Evolutionary conservation across 2,888 invertebrate genomes (phyloP), one percentile per base, ranked within the genome.

Genomic region (Trichopoda pennipes): DNA sequence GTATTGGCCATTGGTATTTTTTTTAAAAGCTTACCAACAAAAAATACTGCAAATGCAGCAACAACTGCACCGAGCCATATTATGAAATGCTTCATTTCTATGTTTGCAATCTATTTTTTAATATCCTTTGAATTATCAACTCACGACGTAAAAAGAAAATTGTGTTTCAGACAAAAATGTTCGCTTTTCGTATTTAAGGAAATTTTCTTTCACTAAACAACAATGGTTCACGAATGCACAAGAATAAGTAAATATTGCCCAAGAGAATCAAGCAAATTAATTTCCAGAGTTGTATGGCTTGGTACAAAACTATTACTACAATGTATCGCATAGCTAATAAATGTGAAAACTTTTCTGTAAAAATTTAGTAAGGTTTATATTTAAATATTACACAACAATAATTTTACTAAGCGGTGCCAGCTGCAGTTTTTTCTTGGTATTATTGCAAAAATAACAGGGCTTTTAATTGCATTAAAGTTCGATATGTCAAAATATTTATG

Each of bases 51-150:
- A 84, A 91, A 85, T 89, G 90, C 89, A 89, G 90, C 89, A 85
- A 92, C 84, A 85, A 91, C 86, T 89, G 91, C 91, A 90, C 91
- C 88, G 47, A 92, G 88, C 91, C 91, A 91, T 87, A 90, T 84
- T 78, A 89, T 83, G 47, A 87, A 85, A 84, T 86, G 84, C 86
- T 89, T 91, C 92, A 92, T 92, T 82, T 86, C 91, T 80, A 12
- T 47, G 6, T 23, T 61, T 2, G 14, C 9, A 32, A 44, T 51
- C 35, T 17, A 28, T 28, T 21, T 73, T 21, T 19, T 1, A 42
- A n/a, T 28, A 9, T 73, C 17, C 19, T 68, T 66, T 23, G 42
- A 42, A 3, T 53, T 64, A 49, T 19, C 3, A 51, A 2, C 17
- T 7, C 28, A 53, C 44, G 47, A 58, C 16, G 56, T 28, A 28